A percentile compares a stretch with the other conserved stretches of the same genome.
Evolutionary conservation across 2,888 invertebrate genomes (phyloP).

Genomic region (Lacanobia wlatinum): DNA sequence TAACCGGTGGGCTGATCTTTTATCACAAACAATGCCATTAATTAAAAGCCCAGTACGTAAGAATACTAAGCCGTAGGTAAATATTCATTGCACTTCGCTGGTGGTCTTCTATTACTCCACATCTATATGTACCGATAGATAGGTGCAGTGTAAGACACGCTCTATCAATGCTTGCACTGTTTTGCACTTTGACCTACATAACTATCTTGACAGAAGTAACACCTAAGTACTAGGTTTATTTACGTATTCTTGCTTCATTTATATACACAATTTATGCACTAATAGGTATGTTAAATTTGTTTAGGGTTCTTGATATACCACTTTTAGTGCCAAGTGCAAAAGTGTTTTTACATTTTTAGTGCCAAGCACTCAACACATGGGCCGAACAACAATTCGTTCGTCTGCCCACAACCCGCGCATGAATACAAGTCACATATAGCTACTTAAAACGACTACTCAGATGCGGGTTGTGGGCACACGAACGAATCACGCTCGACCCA

Average conservation of each 20-base stretch:
- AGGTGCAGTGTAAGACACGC: conserved; percentile 35
- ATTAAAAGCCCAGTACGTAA: conserved; percentile 22
- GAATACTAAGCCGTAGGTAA: conserved; percentile 11
- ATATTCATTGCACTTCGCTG: conserved; percentile 43
- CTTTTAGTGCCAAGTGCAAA: no score
- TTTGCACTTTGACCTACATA: conserved; percentile 35
- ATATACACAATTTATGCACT: not conserved
- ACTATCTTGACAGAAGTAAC: conserved; percentile 15
- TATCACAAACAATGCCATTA: conserved; percentile 13
- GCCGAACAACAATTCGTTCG: no score
- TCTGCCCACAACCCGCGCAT: no score
- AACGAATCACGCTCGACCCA: no score
- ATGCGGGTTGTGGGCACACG: no score
- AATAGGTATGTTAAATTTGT: no score
- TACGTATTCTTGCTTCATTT: not conserved
- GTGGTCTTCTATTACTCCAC: conserved; percentile 34
- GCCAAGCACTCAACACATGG: no score
- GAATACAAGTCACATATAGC: no score
- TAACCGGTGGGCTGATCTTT: not conserved
- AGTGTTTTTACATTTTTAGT: no score
- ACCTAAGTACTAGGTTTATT: not conserved
- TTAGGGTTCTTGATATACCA: no score
- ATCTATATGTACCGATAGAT: conserved; percentile 7
- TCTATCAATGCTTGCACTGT: conserved; percentile 53
- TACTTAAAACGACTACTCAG: no score